Evolutionary conservation across 2,113 vertebrate genomes (phyloP).

Genomic region (Gymnobelideus leadbeateri): DNA sequence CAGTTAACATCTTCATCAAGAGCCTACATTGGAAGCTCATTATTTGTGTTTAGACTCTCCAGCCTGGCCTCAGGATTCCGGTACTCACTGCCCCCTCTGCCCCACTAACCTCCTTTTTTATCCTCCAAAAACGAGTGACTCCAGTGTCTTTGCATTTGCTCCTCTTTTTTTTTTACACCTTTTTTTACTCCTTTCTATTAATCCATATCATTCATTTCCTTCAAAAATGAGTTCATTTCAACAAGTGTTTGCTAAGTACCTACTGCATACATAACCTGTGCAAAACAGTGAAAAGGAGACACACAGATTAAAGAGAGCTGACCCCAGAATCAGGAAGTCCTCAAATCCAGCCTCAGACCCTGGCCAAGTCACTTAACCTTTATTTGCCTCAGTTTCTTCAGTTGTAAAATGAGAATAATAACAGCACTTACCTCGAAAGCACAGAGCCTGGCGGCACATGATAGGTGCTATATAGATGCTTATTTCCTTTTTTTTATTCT

Average conservation of each 20-base stretch:
- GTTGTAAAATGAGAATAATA: background rate
- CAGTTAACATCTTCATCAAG: conserved; percentile 22
- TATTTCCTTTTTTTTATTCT: background rate
- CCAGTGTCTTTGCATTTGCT: background rate
- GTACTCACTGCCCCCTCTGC: background rate
- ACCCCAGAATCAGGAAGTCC: background rate
- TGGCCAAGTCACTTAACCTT: background rate
- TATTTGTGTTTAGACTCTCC: background rate
- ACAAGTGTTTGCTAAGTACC: background rate
- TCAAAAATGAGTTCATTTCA: background rate
- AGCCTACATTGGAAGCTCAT: background rate
- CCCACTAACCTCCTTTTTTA: background rate
- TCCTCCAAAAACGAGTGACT: background rate
- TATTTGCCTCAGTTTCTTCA: background rate
- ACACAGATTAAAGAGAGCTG: background rate
- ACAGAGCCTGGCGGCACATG: background rate
- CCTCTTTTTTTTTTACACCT: background rate
- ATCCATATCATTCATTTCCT: background rate
- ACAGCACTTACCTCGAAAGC: background rate
- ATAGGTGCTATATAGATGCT: background rate
- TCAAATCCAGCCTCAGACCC: background rate
- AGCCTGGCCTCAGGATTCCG: background rate
- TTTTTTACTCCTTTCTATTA: background rate
- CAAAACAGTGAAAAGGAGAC: background rate
- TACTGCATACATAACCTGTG: background rate